Evolutionary conservation across 1,140 invertebrate genomes (phyloP), one percentile per base, ranked within the genome.

Genomic region (Drosophila varians): DNA sequence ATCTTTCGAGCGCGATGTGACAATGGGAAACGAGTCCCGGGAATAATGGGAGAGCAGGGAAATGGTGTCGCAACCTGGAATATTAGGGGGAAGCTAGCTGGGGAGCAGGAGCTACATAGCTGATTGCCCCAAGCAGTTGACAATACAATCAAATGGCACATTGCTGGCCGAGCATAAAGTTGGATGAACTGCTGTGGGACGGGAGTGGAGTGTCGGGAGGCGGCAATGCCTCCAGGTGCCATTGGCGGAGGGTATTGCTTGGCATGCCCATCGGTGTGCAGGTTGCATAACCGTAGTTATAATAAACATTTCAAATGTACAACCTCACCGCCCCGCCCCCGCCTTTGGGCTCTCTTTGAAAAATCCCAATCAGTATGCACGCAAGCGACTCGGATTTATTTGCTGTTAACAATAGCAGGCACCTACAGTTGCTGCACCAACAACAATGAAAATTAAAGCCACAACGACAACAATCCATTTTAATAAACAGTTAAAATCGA

Each of bases 401-500:
- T 76, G 77, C 53, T 80, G 77, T 80, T 71, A 71, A 74, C 78
- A 82, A 82, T 47, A 40, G 43, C 62, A 38, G 56, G 34, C 47
- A 61, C 68, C 55, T 36, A 48, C 46, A 12, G 23, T 21, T 25
- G 19, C 40, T n/a, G 2, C 19, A 60, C 16, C 16, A 56, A 38
- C 28, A 31, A 2, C 28, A 31, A 31, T 31, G 7, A 31, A 3
- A 3, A 21, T 21, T 16, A n/a, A n/a, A n/a, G 14, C n/a, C 4
- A 31, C 64, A 49, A 12, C 49, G 11, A 4, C 36, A 60, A 19
- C 16, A 69, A 47, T 69, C 64, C 51, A 69, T 76, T 79, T 84
- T 75, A 84, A 84, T 84, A 84, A 86, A 86, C 79, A 84, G 79
- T 86, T 79, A 73, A 84, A 84, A 84, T 86, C 83, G 79, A 72